Evolutionary conservation across 2,113 vertebrate species (phyloP), one percentile per base, ranked within the genome.

Genomic region (Xyrauchen texanus): DNA sequence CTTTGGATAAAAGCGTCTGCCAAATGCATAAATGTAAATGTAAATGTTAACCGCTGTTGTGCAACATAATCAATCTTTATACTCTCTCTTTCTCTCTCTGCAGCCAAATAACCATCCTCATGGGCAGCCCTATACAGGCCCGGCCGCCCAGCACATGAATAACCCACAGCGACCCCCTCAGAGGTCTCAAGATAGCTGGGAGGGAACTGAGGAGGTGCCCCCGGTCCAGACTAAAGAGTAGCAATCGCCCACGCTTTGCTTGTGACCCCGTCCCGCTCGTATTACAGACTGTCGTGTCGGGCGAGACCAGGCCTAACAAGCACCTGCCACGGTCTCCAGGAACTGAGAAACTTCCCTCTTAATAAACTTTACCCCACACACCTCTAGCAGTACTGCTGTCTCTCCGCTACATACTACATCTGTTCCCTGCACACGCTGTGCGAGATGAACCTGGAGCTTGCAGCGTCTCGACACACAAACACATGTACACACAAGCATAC

Each of bases 91-190:
- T 4, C 12, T 77, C 46, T 53, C 45, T 68, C 16, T 34, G 12
- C 76, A 76, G 86, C 90, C 92, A 93, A 99, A 98, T 94, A 98
- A 98, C 93, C 97, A 97, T 82, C 96, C 97, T 87, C 97, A 99
- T 82, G 96, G 96, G 91, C 96, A 98, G 92, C 97, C 97, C 13
- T 99, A 99, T 88, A 99, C 97, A 13, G 97, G 97, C 86, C 97
- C 97, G 4, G 97, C 97, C 87, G 97, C 97, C 87, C 96, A 98
- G 91, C 97, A 99, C 88, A 98, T 99, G 96, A 99, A 99, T 94
- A 98, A 98, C 93, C 97, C 96, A 83, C 96, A 95, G 91, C 93
- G 95, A 87, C 82, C 94, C 71, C 95, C 95, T 90, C 95, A 95
- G 87, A 95, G 96, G 96, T 94, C 96, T 97, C 97, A 97, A 95